Conservation (phyloP, 2,888 invertebrate species). For the Drosophila heteroneura region DNA sequence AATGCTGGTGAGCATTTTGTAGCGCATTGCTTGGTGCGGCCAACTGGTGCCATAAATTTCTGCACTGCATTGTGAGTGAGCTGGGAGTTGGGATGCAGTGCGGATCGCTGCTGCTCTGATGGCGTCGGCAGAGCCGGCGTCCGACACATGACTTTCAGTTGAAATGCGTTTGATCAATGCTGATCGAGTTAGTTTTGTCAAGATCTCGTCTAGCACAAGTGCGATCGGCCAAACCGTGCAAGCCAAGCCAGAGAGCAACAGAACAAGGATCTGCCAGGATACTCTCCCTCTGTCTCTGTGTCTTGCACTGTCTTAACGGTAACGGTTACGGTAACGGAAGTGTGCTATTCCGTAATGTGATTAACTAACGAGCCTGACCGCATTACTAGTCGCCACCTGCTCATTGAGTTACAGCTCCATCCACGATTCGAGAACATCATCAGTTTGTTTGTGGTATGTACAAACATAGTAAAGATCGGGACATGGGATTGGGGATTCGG, state of each 20-base stretch:
- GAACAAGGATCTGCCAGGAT: constrained; percentile 54
- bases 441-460: constrained; percentile 49
- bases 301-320: constrained; percentile 12
- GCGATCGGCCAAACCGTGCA: constrained; percentile 52
- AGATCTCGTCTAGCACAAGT: constrained; percentile 84
- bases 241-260: constrained; percentile 15
- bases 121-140: constrained; percentile 44
- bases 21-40: constrained; percentile 59
- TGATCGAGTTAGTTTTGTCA: constrained; percentile 84
- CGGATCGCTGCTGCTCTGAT: constrained; percentile 26
- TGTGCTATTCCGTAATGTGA: constrained; percentile 54
- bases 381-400: constrained; percentile 57
- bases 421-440: constrained; percentile 38
- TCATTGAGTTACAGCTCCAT: constrained; percentile 33
- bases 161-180: constrained; percentile 82
- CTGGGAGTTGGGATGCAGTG: constrained; percentile 37
- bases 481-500: constrained; percentile 27
- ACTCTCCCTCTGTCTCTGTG: constrained; percentile 4
- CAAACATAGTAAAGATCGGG: constrained; percentile 15
- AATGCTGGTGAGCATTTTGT: constrained; percentile 40
- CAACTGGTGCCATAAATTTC: constrained; percentile 54
- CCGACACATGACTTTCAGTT: constrained; percentile 72
- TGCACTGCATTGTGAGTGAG: constrained; percentile 42
- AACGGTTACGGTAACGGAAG: constrained; percentile 51
- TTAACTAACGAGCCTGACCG: constrained; percentile 49